Percentiles rank a stretch among this genome's conserved stretches.
phyloP scores from a whole-genome alignment of 2,113 vertebrate species.

The Epinephelus cyanopodus region DNA sequence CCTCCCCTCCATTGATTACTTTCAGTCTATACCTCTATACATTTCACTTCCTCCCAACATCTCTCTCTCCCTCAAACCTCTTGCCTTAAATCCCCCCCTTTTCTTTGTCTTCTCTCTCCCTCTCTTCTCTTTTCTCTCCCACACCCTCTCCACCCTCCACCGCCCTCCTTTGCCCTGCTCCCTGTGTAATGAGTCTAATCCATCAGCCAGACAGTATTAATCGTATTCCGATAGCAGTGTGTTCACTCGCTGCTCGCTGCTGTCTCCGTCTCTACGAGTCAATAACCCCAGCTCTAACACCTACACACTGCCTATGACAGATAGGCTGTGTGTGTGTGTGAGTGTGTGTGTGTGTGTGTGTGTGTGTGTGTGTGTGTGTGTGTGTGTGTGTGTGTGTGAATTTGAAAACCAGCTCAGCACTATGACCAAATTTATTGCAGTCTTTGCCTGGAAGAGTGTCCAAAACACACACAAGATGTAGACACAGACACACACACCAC shows the following conservation, averaged over 20 bases:
- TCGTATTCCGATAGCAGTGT: conserved; percentile 83
- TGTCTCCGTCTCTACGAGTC: conserved; percentile 80
- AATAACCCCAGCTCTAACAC: conserved; percentile 74
- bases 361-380: conserved; percentile 37
- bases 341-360: conserved; percentile 30
- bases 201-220: conserved; percentile 84
- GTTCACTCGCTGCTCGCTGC: conserved; percentile 74
- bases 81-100: background rate
- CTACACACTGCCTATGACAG: conserved; percentile 73
- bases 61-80: conserved; percentile 13
- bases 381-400: conserved; percentile 28
- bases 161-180: conserved; percentile 58
- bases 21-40: background rate
- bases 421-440: conserved; percentile 76
- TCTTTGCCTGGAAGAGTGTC: conserved; percentile 68
- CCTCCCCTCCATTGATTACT: background rate
- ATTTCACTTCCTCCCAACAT: conserved; percentile 6
- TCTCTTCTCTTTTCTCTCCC: conserved; percentile 25
- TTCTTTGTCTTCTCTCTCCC: background rate
- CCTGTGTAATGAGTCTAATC: conserved; percentile 82
- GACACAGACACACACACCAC: conserved; percentile 69
- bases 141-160: conserved; percentile 36
- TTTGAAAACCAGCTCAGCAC: conserved; percentile 78
- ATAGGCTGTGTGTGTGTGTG: conserved; percentile 29
- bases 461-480: conserved; percentile 72